Base-by-base conservation (phyloP, 2,888 invertebrate genomes). In the Drosophila picticornis region DNA sequence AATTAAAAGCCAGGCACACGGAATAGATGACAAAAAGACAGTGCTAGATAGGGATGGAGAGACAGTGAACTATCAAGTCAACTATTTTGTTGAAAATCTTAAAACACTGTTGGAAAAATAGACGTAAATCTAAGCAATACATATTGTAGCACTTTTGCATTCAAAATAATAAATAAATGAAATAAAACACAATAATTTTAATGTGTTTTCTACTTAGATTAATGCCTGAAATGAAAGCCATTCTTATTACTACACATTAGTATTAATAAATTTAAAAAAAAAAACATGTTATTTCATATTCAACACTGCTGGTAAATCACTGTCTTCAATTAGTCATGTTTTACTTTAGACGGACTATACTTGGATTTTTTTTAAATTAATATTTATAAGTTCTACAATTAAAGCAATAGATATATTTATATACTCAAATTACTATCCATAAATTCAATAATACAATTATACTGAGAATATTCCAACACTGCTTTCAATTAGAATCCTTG, bases 1-100 rank as follows among this genome's bases (percentile, higher is more conserved):
- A 22, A 25, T 22, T n/a, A 36, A n/a, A 19, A 13, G 34, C 53
- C 56, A 50, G 55, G 60, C 55, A 43, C 55, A 34, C 52, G 22
- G 31, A 53, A 10, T 57, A 56, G 10, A 40, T 58, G 53, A 48
- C 27, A 36, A 40, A 31, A 50, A 22, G n/a, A 16, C 16, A 25
- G 2, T 16, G 9, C 16, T 46, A 9, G 25, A 25, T 46, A 43
- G 46, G 25, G 22, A 25, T 46, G 22, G 4, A 4, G 19, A 4
- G 32, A 67, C 52, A 59, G 48, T 63, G 9, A 6, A n/a, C n/a
- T n/a, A n/a, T n/a, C n/a, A n/a, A n/a, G n/a, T n/a, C n/a, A n/a
- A n/a, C n/a, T n/a, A n/a, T n/a, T n/a, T n/a, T n/a, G 40, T 43
- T 22, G 11, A 43, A 11, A 22, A 22, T 11, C 11, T 10, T 40